Evolutionary conservation across 2,797 vertebrate species (phyloP).

Genomic region (Peromyscus melanophrys): DNA sequence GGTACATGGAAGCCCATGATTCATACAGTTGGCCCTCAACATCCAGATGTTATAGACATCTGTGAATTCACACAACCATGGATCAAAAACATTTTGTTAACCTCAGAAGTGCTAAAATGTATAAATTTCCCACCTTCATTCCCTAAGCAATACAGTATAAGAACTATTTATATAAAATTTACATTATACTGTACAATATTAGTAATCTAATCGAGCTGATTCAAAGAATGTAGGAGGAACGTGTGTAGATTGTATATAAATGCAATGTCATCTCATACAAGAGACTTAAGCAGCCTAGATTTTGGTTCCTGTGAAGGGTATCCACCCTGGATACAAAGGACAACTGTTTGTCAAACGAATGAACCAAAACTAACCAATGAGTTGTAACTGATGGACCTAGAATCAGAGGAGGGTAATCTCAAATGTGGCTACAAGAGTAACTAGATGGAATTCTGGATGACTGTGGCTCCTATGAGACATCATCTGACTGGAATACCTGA

Average conservation of each 20-base stretch:
- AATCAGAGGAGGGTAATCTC: not conserved
- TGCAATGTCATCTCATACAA: not conserved
- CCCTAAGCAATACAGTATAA: not conserved
- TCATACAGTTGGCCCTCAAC: not conserved
- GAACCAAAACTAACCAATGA: conserved; percentile 44
- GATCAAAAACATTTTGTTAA: not conserved
- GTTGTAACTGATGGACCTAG: not conserved
- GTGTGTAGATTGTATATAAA: not conserved
- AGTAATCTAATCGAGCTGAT: not conserved
- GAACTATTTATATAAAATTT: not conserved
- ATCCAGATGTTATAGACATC: not conserved
- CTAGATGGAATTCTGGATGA: not conserved
- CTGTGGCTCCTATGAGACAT: not conserved
- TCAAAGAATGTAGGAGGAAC: not conserved
- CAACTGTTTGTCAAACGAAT: not conserved
- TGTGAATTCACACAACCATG: not conserved
- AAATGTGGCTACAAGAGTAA: not conserved
- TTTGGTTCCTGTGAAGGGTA: not conserved
- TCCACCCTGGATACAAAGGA: not conserved
- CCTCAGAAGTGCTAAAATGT: not conserved
- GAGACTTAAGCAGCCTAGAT: not conserved
- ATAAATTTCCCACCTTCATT: not conserved
- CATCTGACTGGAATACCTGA: conserved; percentile 87
- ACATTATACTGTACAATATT: not conserved
- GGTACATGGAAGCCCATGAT: not conserved